Evolutionary conservation across 2,888 invertebrate genomes (phyloP).

Genomic region (Standfussiana lucernea): DNA sequence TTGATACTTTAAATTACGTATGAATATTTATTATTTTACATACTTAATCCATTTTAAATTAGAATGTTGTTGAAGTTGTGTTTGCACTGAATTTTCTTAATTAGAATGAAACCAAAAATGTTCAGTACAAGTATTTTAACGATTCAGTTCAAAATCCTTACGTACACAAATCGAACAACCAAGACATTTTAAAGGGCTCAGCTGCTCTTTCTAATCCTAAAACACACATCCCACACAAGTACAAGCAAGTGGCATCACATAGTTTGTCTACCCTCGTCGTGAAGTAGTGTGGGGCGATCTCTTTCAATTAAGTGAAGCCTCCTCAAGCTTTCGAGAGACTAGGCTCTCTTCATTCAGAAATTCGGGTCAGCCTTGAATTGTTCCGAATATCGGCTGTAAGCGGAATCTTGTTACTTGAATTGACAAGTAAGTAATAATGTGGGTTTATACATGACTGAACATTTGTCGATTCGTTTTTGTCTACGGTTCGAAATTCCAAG

Average conservation of each 20-base stretch:
- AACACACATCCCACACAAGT: slow-evolving; percentile 46
- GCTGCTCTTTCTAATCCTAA: slow-evolving; percentile 48
- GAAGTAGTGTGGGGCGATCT: slow-evolving; percentile 81
- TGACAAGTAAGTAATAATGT: slow-evolving; percentile 71
- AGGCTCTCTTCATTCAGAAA: slow-evolving; percentile 71
- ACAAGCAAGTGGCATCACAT: slow-evolving; percentile 71
- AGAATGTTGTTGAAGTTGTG: slow-evolving; percentile 9
- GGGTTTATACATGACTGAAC: slow-evolving; percentile 63
- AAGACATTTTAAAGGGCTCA: slow-evolving; percentile 18
- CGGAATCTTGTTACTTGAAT: slow-evolving; percentile 69
- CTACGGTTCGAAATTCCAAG: slow-evolving; percentile 50
- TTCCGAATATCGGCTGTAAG: slow-evolving; percentile 69
- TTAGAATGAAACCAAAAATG: not conserved
- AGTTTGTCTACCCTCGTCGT: slow-evolving; percentile 79
- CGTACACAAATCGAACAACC: slow-evolving; percentile 1
- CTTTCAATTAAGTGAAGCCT: slow-evolving; percentile 87
- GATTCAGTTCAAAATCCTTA: not conserved
- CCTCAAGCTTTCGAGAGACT: slow-evolving; percentile 74
- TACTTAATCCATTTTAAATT: not conserved
- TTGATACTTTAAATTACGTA: slow-evolving; percentile 35
- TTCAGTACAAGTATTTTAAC: not conserved
- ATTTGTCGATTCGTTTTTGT: slow-evolving; percentile 64
- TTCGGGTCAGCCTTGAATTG: slow-evolving; percentile 75
- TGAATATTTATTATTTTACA: slow-evolving; percentile 32
- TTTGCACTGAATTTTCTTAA: not conserved